phyloP scores from a whole-genome alignment of 2,888 invertebrate species.

The Troides oblongomaculatus region DNA sequence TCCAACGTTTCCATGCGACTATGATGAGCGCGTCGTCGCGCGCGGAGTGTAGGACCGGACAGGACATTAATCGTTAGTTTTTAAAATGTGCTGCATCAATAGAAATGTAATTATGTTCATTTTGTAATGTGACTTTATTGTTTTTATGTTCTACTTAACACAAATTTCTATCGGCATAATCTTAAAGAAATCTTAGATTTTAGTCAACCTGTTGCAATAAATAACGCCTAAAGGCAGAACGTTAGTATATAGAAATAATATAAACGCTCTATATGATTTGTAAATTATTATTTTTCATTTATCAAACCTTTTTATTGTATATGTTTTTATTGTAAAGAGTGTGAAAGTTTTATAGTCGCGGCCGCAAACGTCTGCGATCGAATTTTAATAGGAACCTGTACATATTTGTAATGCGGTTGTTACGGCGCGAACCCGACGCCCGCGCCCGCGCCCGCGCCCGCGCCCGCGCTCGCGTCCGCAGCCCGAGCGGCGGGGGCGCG shows the following conservation, averaged over 20 bases:
- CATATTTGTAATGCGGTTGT: constrained; percentile 67
- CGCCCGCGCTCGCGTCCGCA: constrained; percentile 46
- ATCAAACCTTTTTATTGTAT: constrained; percentile 41
- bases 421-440: constrained; percentile 57
- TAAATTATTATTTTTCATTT: constrained; percentile 52
- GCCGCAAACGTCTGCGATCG: not conserved
- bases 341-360: constrained; percentile 41
- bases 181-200: constrained; percentile 49
- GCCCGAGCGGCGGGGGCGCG: not conserved
- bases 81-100: not conserved
- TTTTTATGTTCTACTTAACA: constrained; percentile 36
- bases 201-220: constrained; percentile 73
- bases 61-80: not conserved
- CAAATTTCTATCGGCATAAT: constrained; percentile 56
- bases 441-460: constrained; percentile 51
- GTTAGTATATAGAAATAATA: constrained; percentile 41
- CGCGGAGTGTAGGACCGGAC: no score
- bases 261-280: constrained; percentile 47
- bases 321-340: constrained; percentile 58
- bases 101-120: not conserved
- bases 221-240: constrained; percentile 60
- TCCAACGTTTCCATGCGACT: not conserved
- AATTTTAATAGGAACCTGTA: constrained; percentile 50
- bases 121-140: not conserved
- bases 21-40: no score